Percentiles rank a stretch among this genome's conserved stretches.
These are phyloP conservation scores for Agriopis leucophaearia DNA, from an alignment of 2,888 invertebrate genomes.

Conservation along the genomic window DNA sequence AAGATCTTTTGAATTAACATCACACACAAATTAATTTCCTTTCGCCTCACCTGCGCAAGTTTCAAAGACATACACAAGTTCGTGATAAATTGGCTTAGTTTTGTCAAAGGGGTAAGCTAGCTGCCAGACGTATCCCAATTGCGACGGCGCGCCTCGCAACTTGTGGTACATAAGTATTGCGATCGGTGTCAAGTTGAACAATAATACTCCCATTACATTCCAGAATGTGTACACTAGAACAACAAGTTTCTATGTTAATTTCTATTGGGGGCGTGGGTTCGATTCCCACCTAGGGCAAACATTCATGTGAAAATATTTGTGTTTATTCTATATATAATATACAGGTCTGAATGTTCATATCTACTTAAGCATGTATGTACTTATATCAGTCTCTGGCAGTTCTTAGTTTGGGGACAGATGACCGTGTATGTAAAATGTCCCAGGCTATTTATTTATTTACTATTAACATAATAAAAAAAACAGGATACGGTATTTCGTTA, in stretches of 20 bases:
- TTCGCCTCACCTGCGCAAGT: conserved; percentile 60
- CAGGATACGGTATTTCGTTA: too few species aligned
- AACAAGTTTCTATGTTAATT: not conserved
- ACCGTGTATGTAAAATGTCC: too few species aligned
- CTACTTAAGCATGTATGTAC: too few species aligned
- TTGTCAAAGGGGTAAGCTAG: conserved; percentile 75
- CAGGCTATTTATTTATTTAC: too few species aligned
- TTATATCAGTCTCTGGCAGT: too few species aligned
- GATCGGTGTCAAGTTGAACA: conserved; percentile 71
- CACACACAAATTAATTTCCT: conserved; percentile 27
- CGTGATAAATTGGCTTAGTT: conserved; percentile 65
- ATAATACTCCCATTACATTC: conserved; percentile 68
- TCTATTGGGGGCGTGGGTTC: too few species aligned
- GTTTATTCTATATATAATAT: too few species aligned
- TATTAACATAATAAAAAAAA: too few species aligned
- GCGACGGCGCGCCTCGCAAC: conserved; percentile 56
- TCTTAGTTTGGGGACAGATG: too few species aligned
- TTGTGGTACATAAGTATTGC: conserved; percentile 60
- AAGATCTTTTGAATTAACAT: conserved; percentile 29
- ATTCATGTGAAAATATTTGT: too few species aligned
- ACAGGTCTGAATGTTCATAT: too few species aligned
- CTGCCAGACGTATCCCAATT: conserved; percentile 70
- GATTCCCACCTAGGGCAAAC: too few species aligned
- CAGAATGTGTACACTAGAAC: conserved; percentile 71
- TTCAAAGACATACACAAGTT: conserved; percentile 67